These are phyloP conservation scores for Dolichotis patagonum DNA, from an alignment of 2,113 vertebrate genomes.

Conservation along the genomic window DNA sequence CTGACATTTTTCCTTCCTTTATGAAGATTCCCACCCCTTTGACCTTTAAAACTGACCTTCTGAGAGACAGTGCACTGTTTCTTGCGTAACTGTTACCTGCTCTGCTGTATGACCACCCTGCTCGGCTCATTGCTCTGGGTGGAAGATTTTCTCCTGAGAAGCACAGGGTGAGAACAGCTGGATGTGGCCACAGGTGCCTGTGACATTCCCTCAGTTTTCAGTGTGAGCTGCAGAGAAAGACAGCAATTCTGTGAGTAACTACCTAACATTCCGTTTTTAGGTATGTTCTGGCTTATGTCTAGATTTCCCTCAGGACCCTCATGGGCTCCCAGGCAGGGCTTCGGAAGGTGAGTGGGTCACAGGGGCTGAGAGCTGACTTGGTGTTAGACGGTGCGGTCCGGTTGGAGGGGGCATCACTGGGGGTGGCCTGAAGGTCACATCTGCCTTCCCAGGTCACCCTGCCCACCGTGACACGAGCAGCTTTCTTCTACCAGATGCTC, in stretches of 20 bases:
- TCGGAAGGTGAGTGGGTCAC: background rate
- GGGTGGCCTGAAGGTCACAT: background rate
- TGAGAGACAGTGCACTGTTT: background rate
- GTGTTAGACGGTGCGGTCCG: background rate
- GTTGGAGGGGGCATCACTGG: background rate
- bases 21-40: conserved; percentile 46
- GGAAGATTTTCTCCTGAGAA: background rate
- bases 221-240: background rate
- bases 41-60: conserved; percentile 66
- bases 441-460: background rate
- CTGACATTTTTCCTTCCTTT: conserved; percentile 62
- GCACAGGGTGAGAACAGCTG: background rate
- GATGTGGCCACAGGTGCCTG: accelerated
- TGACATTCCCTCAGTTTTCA: background rate
- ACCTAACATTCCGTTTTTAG: background rate
- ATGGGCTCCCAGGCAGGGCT: background rate
- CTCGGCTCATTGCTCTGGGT: background rate
- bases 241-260: background rate
- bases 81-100: conserved; percentile 36
- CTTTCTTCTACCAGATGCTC: background rate
- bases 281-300: background rate
- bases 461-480: background rate
- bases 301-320: background rate
- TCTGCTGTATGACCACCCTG: background rate
- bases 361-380: background rate